Evolutionary conservation across 2,888 invertebrate species (phyloP).

Genomic region (Dolomedes plantarius): DNA sequence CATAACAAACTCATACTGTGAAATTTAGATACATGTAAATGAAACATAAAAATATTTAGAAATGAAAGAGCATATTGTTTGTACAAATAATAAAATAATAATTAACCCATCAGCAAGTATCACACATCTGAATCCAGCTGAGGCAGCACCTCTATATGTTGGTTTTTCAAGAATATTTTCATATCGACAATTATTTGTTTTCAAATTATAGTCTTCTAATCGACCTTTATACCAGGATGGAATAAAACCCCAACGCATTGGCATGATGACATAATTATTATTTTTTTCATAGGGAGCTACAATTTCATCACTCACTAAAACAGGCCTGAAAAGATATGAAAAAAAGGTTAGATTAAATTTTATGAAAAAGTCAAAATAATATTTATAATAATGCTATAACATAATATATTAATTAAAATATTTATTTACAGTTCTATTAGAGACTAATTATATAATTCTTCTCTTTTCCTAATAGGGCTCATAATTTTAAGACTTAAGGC

Average conservation of each 20-base stretch:
- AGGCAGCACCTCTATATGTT: conserved; percentile 83
- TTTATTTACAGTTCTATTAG: too few species aligned
- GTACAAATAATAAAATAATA: too few species aligned
- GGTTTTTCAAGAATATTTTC: conserved; percentile 85
- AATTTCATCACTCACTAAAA: conserved; percentile 38
- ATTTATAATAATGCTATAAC: too few species aligned
- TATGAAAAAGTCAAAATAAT: too few species aligned
- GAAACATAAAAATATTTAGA: background rate
- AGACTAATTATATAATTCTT: too few species aligned
- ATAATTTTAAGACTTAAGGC: too few species aligned
- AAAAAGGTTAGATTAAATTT: background rate
- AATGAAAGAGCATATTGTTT: conserved; percentile 77
- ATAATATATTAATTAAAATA: too few species aligned
- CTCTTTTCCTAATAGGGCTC: too few species aligned
- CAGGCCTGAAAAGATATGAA: conserved; percentile 30
- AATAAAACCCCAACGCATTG: conserved; percentile 91
- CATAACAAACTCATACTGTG: too few species aligned
- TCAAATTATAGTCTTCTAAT: conserved; percentile 80
- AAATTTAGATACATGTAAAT: too few species aligned
- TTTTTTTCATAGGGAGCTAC: background rate
- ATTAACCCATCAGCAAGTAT: conserved; percentile 87
- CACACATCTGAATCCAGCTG: conserved; percentile 85
- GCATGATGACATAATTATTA: conserved; percentile 76
- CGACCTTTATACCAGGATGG: conserved; percentile 87
- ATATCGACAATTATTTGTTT: conserved; percentile 87